Conservation (phyloP, 2,797 vertebrate genomes). For the Pteronotus mesoamericanus region DNA sequence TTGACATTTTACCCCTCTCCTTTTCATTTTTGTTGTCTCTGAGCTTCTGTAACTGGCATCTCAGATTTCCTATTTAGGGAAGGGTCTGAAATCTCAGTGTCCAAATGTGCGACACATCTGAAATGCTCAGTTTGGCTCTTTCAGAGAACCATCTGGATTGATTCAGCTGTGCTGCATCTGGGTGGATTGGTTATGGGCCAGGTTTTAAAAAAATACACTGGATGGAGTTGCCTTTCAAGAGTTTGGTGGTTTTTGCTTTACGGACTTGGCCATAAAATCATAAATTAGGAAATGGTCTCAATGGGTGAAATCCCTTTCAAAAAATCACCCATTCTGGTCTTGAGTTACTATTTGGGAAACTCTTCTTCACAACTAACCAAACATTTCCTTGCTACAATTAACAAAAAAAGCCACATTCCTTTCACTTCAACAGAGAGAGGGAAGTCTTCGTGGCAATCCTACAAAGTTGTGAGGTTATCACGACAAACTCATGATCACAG, state of each 20-base stretch:
- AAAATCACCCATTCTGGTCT: not conserved
- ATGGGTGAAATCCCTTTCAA: not conserved
- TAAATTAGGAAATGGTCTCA: not conserved
- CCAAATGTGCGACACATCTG: slow-evolving; percentile 39
- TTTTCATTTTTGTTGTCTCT: not conserved
- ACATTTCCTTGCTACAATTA: not conserved
- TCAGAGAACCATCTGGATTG: slow-evolving; percentile 52
- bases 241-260: slow-evolving; percentile 40
- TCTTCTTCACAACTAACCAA: not conserved
- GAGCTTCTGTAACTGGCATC: slow-evolving; percentile 12
- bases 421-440: not conserved
- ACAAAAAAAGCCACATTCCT: not conserved
- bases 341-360: not conserved
- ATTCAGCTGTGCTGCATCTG: slow-evolving; percentile 62
- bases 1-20: not conserved
- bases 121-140: slow-evolving; percentile 53
- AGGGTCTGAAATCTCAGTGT: slow-evolving; percentile 13
- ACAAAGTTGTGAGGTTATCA: not conserved
- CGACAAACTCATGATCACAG: not conserved
- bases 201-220: slow-evolving; percentile 5
- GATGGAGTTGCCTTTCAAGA: slow-evolving; percentile 18
- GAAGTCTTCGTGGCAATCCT: not conserved
- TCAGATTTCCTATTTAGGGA: slow-evolving; percentile 33
- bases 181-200: slow-evolving; percentile 40
- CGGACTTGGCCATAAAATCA: not conserved